Base-by-base conservation (phyloP, 2,888 invertebrate species). In the Tortricodes alternella region DNA sequence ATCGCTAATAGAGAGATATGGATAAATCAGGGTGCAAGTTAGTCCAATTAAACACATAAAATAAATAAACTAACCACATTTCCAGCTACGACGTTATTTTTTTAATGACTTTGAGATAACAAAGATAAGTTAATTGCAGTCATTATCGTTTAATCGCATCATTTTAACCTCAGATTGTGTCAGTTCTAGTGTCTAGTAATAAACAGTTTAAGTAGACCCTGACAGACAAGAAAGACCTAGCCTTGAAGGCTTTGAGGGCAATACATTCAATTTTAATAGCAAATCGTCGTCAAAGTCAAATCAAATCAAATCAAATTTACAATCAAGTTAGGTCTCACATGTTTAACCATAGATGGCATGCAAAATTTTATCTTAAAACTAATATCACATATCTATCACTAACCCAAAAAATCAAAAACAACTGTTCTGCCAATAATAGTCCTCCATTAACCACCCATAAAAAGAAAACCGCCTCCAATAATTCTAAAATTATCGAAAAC, bases 51-150 rank as follows among this genome's bases (percentile, higher is more conserved):
- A 3, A 34, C 21, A 34, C 7, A 37, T 23, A 43, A 35, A 27
- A 35, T 24, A 35, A 27, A 35, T 24, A 49, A 50, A 34, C 18
- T 18, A 43, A 50, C 38, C 38, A 29, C 29, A 19, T 11, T 32
- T 19, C 23, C 27, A 32, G 15, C 27, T 41, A 39, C 35, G 15
- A 32, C 16, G 15, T 27, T 44, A 19, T 49, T 44, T 38, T 23
- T 7, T 56, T 56, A 56, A 56, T 56, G 19, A 38, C 37, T 41
- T 11, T 16, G 11, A 56, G 56, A 50, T 56, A 49, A 44, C 7
- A 32, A 16, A 44, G 19, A 44, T 27, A 44, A 37, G 21, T 43
- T 56, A 50, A 56, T 56, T 50, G 37, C 44, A 7, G 23, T 16
- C 11, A 44, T 50, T 56, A 56, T 37, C 23, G 16, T 23, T 35